A percentile compares a stretch with the other conserved stretches of the same genome.
These are phyloP conservation scores for Ptychoptera contaminata DNA, from an alignment of 2,888 invertebrate species.

Conservation along the genomic window DNA sequence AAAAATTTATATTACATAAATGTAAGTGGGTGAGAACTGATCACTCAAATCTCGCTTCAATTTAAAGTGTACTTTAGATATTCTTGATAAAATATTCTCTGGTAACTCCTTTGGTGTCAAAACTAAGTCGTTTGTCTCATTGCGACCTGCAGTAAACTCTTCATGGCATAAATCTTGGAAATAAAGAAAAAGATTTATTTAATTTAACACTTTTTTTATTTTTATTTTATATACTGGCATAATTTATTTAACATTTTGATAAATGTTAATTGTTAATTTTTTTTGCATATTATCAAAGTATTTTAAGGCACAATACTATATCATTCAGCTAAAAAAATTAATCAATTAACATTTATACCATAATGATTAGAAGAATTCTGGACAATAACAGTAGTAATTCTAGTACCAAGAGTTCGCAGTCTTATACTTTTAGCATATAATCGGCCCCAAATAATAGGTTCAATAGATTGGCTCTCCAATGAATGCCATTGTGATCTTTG, in stretches of 20 bases:
- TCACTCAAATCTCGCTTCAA: conserved; percentile 29
- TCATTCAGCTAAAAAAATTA: too few relatives aligned
- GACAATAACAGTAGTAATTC: conserved; percentile 19
- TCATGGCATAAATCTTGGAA: conserved; percentile 29
- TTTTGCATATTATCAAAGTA: neutral
- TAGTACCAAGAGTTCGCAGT: conserved; percentile 28
- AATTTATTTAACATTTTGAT: neutral
- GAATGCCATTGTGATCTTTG: conserved; percentile 23
- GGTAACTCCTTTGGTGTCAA: conserved; percentile 24
- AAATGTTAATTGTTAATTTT: too few relatives aligned
- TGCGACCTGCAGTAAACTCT: conserved; percentile 31
- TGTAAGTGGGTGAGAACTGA: conserved; percentile 26
- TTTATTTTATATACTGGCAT: neutral
- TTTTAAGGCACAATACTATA: too few relatives aligned
- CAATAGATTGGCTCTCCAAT: conserved; percentile 27
- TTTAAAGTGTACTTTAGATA: conserved; percentile 37
- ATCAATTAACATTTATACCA: conserved; percentile 18
- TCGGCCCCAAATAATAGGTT: conserved; percentile 27
- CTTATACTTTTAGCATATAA: conserved; percentile 27
- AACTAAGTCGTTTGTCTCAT: conserved; percentile 28
- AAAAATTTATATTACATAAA: conserved; percentile 18
- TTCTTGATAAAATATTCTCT: conserved; percentile 24
- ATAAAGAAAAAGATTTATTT: conserved; percentile 5
- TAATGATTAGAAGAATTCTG: conserved; percentile 21
- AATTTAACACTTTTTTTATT: too few relatives aligned